These are phyloP conservation scores for Zaprionus lineosus DNA, from an alignment of 2,888 invertebrate species.

Conservation along the genomic window DNA sequence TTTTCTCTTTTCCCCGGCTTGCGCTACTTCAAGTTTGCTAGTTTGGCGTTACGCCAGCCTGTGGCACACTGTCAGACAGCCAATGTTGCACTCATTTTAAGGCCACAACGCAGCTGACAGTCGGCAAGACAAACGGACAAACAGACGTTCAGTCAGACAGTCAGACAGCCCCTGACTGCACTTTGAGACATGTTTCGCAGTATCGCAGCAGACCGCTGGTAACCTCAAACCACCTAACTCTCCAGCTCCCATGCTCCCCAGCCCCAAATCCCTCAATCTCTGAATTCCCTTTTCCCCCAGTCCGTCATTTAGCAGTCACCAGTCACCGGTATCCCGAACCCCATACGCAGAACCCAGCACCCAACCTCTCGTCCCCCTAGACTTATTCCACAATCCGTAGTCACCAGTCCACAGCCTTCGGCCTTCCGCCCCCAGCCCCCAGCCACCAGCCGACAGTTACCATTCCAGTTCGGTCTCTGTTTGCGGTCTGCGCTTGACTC, in stretches of 20 bases:
- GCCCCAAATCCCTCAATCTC: too few relatives aligned
- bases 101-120: slow-evolving; percentile 69
- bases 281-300: too few relatives aligned
- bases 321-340: too few relatives aligned
- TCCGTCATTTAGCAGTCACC: too few relatives aligned
- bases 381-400: too few relatives aligned
- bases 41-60: slow-evolving; percentile 70
- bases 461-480: slow-evolving; percentile 46
- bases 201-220: background rate
- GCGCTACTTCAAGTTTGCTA: slow-evolving; percentile 56
- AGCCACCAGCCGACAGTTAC: background rate
- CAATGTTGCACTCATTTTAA: slow-evolving; percentile 75
- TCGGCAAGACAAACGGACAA: slow-evolving; percentile 3
- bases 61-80: slow-evolving; percentile 51
- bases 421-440: slow-evolving; percentile 13
- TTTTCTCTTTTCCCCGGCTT: slow-evolving; percentile 12
- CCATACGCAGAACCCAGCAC: too few relatives aligned
- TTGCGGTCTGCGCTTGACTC: slow-evolving; percentile 67
- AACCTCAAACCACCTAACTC: too few relatives aligned
- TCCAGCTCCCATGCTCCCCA: too few relatives aligned
- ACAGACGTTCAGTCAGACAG: too few relatives aligned
- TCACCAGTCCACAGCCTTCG: too few relatives aligned
- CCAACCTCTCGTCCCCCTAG: too few relatives aligned
- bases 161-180: slow-evolving; percentile 56
- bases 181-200: slow-evolving; percentile 68